phyloP scores from a whole-genome alignment of 2,888 invertebrate species.

The Leptopterna dolabrata region DNA sequence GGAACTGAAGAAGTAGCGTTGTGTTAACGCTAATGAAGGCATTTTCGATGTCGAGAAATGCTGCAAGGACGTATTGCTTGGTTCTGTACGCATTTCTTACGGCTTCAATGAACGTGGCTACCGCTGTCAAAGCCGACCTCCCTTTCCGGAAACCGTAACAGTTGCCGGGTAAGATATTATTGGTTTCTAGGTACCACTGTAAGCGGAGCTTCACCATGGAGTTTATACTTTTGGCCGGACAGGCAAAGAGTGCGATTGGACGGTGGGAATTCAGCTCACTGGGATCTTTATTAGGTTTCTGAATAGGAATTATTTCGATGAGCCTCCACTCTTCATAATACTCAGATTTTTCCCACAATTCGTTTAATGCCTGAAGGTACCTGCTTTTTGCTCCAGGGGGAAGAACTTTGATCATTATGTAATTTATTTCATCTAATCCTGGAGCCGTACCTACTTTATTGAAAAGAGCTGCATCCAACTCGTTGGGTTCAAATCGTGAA shows the following conservation, averaged over 20 bases:
- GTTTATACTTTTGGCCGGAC: background rate
- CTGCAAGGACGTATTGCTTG: background rate
- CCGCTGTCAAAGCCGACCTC: background rate
- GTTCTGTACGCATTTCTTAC: background rate
- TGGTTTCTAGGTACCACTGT: no score
- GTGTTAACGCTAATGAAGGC: background rate
- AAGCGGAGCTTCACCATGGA: no score
- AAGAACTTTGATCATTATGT: background rate
- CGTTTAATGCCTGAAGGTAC: background rate
- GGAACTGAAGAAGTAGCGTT: background rate
- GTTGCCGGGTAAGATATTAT: no score
- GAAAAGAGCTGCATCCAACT: background rate
- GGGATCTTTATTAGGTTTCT: constrained; percentile 53
- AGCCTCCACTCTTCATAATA: constrained; percentile 53
- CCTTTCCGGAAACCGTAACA: no score
- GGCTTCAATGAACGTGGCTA: background rate
- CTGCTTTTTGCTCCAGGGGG: background rate
- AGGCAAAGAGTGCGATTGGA: constrained; percentile 55
- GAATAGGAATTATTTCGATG: constrained; percentile 57
- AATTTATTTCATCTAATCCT: background rate
- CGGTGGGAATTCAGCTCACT: constrained; percentile 50
- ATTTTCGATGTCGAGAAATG: background rate
- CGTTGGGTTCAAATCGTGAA: background rate
- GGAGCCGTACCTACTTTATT: background rate
- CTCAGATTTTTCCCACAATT: background rate